These are phyloP conservation scores for Neodon shergylaensis DNA, from an alignment of 2,113 vertebrate species.

Conservation along the genomic window DNA sequence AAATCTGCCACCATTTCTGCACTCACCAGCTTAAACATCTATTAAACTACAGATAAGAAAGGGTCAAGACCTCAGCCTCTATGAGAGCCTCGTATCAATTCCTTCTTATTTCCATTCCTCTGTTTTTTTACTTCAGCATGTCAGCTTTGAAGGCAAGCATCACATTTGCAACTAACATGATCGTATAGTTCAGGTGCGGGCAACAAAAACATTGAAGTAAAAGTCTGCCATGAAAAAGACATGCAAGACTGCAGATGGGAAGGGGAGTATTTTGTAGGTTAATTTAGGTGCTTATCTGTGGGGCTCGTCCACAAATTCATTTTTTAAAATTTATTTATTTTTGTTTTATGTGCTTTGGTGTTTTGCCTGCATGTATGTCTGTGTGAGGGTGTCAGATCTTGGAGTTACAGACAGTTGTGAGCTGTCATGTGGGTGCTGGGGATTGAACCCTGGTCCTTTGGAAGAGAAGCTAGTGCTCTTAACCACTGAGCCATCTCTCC, in stretches of 20 bases:
- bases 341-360: too few relatives aligned
- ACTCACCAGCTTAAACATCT: not conserved
- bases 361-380: too few relatives aligned
- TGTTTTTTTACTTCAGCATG: not conserved
- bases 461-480: too few relatives aligned
- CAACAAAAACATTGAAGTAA: not conserved
- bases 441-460: too few relatives aligned
- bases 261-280: constrained; percentile 19
- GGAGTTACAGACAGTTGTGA: too few relatives aligned
- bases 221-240: not conserved
- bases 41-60: not conserved
- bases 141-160: constrained; percentile 4
- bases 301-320: not conserved
- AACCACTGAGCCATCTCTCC: too few relatives aligned
- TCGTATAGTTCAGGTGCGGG: not conserved
- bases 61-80: not conserved
- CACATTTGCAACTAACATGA: constrained; percentile 1
- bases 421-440: too few relatives aligned
- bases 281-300: not conserved
- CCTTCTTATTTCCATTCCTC: not conserved
- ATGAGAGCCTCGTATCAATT: not conserved
- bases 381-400: too few relatives aligned
- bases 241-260: not conserved
- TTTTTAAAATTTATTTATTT: not conserved
- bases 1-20: not conserved